These are phyloP conservation scores for Littorina saxatilis DNA, from an alignment of 1,140 invertebrate species.

Conservation along the genomic window DNA sequence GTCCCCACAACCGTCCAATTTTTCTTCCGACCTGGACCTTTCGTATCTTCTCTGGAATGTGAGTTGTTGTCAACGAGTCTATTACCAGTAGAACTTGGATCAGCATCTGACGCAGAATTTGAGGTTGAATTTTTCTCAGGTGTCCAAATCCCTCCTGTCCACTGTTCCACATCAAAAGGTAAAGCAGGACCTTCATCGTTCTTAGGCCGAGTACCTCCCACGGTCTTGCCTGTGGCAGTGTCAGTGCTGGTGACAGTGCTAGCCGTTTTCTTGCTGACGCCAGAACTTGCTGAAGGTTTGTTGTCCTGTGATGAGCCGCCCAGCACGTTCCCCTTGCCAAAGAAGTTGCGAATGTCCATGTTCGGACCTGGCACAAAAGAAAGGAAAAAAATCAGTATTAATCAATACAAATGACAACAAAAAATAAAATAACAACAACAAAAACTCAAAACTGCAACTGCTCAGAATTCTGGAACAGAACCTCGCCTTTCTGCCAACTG, in stretches of 20 bases:
- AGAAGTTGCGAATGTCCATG: slow-evolving; percentile 20
- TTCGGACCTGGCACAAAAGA: slow-evolving; percentile 6
- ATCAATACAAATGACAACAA: too few relatives aligned
- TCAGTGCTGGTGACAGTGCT: neutral
- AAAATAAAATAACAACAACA: too few relatives aligned
- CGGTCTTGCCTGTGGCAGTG: too few relatives aligned
- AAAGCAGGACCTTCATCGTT: neutral
- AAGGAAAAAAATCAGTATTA: neutral
- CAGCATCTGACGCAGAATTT: neutral
- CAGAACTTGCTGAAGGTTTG: neutral
- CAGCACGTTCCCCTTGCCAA: neutral
- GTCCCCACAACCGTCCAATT: slow-evolving; percentile 12
- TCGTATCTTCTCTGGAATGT: neutral
- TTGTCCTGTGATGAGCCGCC: neutral
- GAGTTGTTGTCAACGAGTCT: neutral
- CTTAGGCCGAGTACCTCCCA: too few relatives aligned
- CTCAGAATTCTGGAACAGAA: too few relatives aligned
- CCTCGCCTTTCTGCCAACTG: too few relatives aligned
- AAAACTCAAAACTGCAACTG: too few relatives aligned
- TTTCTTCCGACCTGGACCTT: neutral
- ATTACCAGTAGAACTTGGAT: neutral
- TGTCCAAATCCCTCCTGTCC: slow-evolving; percentile 7
- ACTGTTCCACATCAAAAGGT: neutral
- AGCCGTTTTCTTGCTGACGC: neutral
- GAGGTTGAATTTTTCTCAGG: neutral